A percentile compares a stretch with the other conserved stretches of the same genome.
phyloP scores from a whole-genome alignment of 2,888 invertebrate species.

The Phyllotreta cruciferae region DNA sequence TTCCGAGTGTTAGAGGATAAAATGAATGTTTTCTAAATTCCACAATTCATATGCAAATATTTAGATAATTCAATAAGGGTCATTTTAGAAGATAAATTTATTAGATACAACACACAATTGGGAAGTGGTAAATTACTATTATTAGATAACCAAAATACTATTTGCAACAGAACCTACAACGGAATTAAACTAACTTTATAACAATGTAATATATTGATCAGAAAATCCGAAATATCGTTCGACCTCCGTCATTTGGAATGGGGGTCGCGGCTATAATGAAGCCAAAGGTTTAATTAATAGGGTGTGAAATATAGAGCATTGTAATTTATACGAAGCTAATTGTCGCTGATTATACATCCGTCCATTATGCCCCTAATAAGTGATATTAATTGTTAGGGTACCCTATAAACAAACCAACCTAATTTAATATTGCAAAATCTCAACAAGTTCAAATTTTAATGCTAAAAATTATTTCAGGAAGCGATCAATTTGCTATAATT shows the following conservation, averaged over 20 bases:
- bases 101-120: no score
- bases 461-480: no score
- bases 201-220: no score
- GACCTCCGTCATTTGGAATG: conserved; percentile 4
- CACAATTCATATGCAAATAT: not conserved
- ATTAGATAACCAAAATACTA: no score
- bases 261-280: conserved; percentile 11
- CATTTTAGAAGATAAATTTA: not conserved
- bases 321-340: conserved; percentile 13
- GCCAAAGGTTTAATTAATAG: conserved; percentile 17
- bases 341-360: conserved; percentile 9
- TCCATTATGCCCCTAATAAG: conserved; percentile 1
- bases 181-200: no score
- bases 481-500: no score
- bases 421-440: not conserved
- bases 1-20: no score
- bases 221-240: no score
- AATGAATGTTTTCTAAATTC: not conserved
- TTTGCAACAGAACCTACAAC: no score
- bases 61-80: not conserved
- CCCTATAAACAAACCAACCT: not conserved
- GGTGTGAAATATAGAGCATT: conserved; percentile 10
- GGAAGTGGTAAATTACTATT: no score
- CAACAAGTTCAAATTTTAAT: no score
- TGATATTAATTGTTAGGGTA: conserved; percentile 1